Base-by-base conservation (phyloP, 2,888 invertebrate species). In the Eupithecia inturbata region DNA sequence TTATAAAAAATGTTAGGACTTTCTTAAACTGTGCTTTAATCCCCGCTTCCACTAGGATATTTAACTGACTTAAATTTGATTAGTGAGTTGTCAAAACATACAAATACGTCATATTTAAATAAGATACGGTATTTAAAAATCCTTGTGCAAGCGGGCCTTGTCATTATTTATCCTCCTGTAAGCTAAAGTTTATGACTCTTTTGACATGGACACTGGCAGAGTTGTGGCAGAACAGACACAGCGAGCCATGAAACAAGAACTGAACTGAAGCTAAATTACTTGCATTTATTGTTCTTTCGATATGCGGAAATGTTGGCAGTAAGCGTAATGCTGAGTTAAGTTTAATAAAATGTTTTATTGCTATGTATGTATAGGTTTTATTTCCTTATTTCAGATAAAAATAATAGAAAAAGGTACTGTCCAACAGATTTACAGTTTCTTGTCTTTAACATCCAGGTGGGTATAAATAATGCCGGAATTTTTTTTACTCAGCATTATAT, bases 361-460 rank as follows among this genome's bases (percentile, higher is more conserved):
- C 68, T 78, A 67, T 67, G 36, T 64, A 64, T 10, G 57, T 69
- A 60, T 68, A 26, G n/a, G 69, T 79, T 77, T 77, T 77, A 79
- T 78, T 79, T 74, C 69, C 74, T 76, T 74, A 79, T 77, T 79
- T 74, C 66, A 71, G 75, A 62, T 39, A 69, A 62, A 64, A 41
- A 60, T 71, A 53, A 74, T 49, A 33, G 57, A 68, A 68, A 68
- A 70, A 67, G 41, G 36, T 6, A 63, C 33, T 63, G n/a, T 64
- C 33, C n/a, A 62, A 63, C 28, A 62, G 12, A 57, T 57, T 57
- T 57, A 26, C 14, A 26, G 57, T 57, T 53, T 53, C 49, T 22
- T 53, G 3, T 10, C 22, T 53, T 45, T 6, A 19, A 45, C 16
- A 45, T 19, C 5, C 19, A 19, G 19, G 1, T n/a, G n/a, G n/a